Evolutionary conservation across 2,888 invertebrate species (phyloP).

Genomic region (Drosophila demipolita): DNA sequence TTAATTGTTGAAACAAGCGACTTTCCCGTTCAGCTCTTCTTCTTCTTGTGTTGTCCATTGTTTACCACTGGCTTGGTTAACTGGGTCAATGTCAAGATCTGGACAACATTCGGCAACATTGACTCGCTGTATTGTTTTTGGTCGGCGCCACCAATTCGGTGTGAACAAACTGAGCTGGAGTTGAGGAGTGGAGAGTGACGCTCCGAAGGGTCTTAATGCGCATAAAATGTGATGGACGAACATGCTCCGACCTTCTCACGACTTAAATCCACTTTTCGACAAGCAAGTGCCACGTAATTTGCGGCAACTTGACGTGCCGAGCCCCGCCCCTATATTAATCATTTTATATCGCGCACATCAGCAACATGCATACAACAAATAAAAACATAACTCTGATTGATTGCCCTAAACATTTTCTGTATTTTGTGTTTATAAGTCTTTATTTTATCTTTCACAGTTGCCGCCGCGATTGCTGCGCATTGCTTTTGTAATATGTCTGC

Average conservation of each 20-base stretch:
- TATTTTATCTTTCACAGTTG: constrained; percentile 86
- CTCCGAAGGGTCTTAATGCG: constrained; percentile 37
- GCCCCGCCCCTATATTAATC: constrained; percentile 66
- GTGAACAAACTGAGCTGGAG: constrained; percentile 44
- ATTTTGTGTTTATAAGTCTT: constrained; percentile 12
- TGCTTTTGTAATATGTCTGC: constrained; percentile 86
- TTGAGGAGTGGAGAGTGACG: constrained; percentile 19
- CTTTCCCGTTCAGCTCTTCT: constrained; percentile 19
- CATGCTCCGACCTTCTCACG: constrained; percentile 57
- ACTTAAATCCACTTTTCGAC: constrained; percentile 40
- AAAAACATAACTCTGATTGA: constrained; percentile 53
- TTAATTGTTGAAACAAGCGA: constrained; percentile 70
- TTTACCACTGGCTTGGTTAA: constrained; percentile 44
- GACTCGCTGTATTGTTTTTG: constrained; percentile 30
- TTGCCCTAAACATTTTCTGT: constrained; percentile 40
- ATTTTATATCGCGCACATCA: constrained; percentile 52
- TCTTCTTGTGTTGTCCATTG: constrained; percentile 20
- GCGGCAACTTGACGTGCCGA: constrained; percentile 67
- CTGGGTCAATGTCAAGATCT: constrained; percentile 76
- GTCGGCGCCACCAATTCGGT: constrained; percentile 63
- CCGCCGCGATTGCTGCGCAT: constrained; percentile 87
- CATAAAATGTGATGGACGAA: constrained; percentile 23
- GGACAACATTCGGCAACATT: constrained; percentile 28
- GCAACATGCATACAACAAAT: constrained; percentile 12
- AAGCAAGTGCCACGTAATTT: constrained; percentile 76